phyloP scores from a whole-genome alignment of 1,140 invertebrate species.

The Oryctes rhinoceros region DNA sequence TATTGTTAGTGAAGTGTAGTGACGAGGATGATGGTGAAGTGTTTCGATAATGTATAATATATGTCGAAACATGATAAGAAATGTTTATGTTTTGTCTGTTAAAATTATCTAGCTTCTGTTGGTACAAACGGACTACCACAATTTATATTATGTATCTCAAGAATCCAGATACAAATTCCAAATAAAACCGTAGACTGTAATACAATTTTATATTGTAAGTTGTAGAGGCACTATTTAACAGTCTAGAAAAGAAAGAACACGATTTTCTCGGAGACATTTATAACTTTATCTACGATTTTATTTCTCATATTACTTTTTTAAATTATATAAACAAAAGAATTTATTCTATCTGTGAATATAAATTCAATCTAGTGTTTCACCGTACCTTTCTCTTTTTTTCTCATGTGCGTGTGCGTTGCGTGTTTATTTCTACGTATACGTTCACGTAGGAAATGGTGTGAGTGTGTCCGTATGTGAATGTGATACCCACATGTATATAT shows the following conservation, averaged over 20 bases:
- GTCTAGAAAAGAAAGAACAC: constrained; percentile 10
- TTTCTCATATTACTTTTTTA: constrained; percentile 35
- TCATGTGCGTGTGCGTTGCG: background rate
- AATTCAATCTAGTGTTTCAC: constrained; percentile 34
- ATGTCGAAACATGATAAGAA: too few relatives aligned
- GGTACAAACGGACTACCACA: background rate
- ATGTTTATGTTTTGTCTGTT: too few relatives aligned
- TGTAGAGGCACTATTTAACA: background rate
- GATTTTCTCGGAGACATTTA: constrained; percentile 26
- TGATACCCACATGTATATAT: constrained; percentile 6
- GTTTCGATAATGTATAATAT: too few relatives aligned
- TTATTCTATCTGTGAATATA: constrained; percentile 29
- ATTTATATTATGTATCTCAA: too few relatives aligned
- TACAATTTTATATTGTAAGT: background rate
- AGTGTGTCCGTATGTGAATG: background rate
- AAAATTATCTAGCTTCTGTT: too few relatives aligned
- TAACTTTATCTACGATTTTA: constrained; percentile 31
- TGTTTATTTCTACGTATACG: background rate
- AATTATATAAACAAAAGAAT: constrained; percentile 36
- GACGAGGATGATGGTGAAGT: too few relatives aligned
- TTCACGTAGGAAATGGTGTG: background rate
- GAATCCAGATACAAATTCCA: background rate
- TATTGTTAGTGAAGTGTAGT: too few relatives aligned
- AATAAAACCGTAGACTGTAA: background rate
- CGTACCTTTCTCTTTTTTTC: constrained; percentile 8